Base-by-base conservation (phyloP, 2,888 invertebrate genomes). In the Trichogramma evanescens region DNA sequence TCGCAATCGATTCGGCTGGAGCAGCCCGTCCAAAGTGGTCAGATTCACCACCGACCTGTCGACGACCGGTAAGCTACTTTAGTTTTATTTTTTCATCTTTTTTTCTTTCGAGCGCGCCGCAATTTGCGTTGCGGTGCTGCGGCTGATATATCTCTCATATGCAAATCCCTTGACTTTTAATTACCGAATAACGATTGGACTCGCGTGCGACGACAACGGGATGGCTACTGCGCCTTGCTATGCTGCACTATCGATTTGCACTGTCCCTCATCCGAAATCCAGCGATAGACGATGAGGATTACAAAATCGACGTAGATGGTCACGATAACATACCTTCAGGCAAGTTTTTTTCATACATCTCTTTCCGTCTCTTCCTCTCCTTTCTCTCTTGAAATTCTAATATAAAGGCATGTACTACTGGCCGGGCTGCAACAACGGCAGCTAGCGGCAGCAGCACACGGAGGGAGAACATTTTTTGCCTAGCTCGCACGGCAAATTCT, bases 1-100 rank as follows among this genome's bases (percentile, higher is more conserved):
- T 0, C 84, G 91, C 73, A 93, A 93, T 76, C 83, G 87, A 70
- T 91, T 87, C 70, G 92, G 93, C n/a, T 90, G 89, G 89, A 91
- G 91, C 67, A 87, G 88, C 67, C 86, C 87, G 0, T 91, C 91
- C 8, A 83, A 86, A 3, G 81, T 89, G 54, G 80, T 89, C 59
- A 84, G 87, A 71, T 92, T 93, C 71, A 86, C 89, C 9, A 92
- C 92, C 0, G 10, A 7, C 5, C 48, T 13, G 48, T 10, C 26
- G 10, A 10, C 6, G 5, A 9, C 52, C 40, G 50, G 39, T 9
- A 7, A 26, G 9, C 38, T 50, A 26, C 40, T 26, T 40, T 6
- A 0, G 54, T 54, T 6, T 43, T 54, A 4, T 44, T 8, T 4
- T 41, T 7, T 6, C 5, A 39, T n/a, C 5, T 9, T 43, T 42